Percentiles rank a stretch among this genome's conserved stretches.
Conservation (phyloP, 2,888 invertebrate genomes). For the Caenorhabditis imperialis region DNA sequence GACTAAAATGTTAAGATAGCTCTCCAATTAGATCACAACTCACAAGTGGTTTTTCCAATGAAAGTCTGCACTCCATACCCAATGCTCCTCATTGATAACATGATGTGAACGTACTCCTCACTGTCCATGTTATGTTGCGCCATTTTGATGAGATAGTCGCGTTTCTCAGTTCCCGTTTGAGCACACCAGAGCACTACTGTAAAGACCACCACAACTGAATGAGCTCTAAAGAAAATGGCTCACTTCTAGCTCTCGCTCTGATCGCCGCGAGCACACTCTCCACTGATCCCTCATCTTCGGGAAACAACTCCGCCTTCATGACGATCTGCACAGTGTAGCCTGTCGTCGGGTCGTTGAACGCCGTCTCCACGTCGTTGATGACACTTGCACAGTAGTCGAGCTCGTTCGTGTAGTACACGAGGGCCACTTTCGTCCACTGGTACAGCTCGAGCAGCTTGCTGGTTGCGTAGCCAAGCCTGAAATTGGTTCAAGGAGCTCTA, state of each 20-base stretch:
- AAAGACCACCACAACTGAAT: background rate
- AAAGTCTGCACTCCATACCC: conserved; percentile 36
- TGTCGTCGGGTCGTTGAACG: conserved; percentile 24
- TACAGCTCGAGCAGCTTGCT: conserved; percentile 41
- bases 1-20: conserved; percentile 8
- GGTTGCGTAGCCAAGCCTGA: conserved; percentile 47
- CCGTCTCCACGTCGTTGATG: conserved; percentile 44
- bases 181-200: conserved; percentile 40
- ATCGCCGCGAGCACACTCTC: background rate
- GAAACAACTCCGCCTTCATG: conserved; percentile 14
- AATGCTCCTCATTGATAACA: conserved; percentile 36
- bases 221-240: background rate
- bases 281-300: conserved; percentile 4
- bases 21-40: conserved; percentile 1
- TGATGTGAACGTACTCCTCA: conserved; percentile 29
- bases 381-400: conserved; percentile 47
- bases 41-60: conserved; percentile 23
- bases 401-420: conserved; percentile 40
- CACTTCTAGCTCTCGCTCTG: conserved; percentile 30
- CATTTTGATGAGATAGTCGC: conserved; percentile 28
- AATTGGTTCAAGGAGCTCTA: too few species aligned
- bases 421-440: conserved; percentile 40
- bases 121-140: conserved; percentile 7
- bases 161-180: conserved; percentile 22
- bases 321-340: conserved; percentile 15